Evolutionary conservation across 2,113 vertebrate genomes (phyloP), one percentile per base, ranked within the genome.

Genomic region (Cyanistes caeruleus): DNA sequence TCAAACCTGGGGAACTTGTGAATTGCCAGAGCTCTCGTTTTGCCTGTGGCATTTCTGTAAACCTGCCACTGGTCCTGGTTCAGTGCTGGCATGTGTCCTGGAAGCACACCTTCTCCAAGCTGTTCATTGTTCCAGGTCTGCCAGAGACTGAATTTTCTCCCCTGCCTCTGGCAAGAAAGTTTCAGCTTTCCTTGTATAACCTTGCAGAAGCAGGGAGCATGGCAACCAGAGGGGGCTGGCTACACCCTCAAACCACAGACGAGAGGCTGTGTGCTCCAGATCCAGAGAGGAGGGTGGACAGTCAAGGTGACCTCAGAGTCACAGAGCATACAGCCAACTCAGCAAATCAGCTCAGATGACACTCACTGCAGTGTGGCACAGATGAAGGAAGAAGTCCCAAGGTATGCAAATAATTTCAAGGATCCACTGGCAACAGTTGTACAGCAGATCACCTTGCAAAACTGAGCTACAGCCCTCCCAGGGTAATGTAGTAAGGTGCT

Each of bases 1-100:
- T 84, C 86, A 95, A 89, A 90, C 86, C 43, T 10, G n/a, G 67
- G 93, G 82, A 96, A 84, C 33, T 89, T 94, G 85, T 72, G 95
- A 93, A 88, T 72, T 97, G 86, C 87, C 95, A 94, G 82, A 91
- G 83, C 72, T 96, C 87, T 95, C 28, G 31, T 95, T 97, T 94
- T 77, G 95, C 96, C 90, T 55, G 82, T 94, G 95, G 95, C 95
- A 86, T 81, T 96, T 93, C 96, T 96, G 95, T 95, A 96, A 96
- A 93, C 35, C 87, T 93, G 93, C 87, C 72, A 56, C 75, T 83
- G 89, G 93, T 96, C 81, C 84, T 85, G 93, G 74, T 93, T 90
- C 84, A 91, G 89, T 52, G 77, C 78, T 97, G 96, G 95, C 95
- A 95, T 3, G 2, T 83, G 63, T 93, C 84, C 93, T 93, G 93